Base-by-base conservation (phyloP, 2,797 vertebrate species). In the Rousettus madagascariensis region DNA sequence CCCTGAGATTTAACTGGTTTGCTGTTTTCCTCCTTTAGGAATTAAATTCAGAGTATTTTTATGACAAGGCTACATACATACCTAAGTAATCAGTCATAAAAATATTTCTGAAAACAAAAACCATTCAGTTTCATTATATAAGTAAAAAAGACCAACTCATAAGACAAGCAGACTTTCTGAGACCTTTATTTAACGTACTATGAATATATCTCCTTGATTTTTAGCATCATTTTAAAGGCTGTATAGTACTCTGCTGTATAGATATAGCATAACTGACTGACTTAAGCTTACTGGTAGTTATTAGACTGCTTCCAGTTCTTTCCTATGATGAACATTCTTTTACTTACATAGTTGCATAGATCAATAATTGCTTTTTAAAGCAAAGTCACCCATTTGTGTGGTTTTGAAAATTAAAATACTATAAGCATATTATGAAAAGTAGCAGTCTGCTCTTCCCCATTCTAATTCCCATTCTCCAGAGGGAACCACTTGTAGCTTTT, bases 1-100 rank as follows among this genome's bases (percentile, higher is more conserved):
- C 99, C 99, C 99, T 99, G 99, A 99, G 99, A 98, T 99, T 99
- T 99, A 97, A 99, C 98, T 97, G 98, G 98, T 98, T 99, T 99
- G 98, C 98, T 98, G 49, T 98, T 98, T 96, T 99, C 99, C 97
- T 99, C 99, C 99, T 99, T 97, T 95, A 98, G 91, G 57, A 95
- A 98, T 97, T 95, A 97, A 97, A 91, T 28, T 87, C 84, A 97
- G 55, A 87, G 17, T 28, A 51, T 74, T 86, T 96, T 96, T 96
- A 96, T 71, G 53, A 96, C 30, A 90, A 41, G 33, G 49, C 26
- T 91, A 75, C 20, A 80, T 26, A 75, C 7, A 57, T 15, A 66
- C 24, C 20, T 77, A 75, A 77, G 12, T 68, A 82, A 68, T 72
- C 19, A 75, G 43, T 13, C 87, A 94, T 55, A 80, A 90, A 94